Evolutionary conservation across 2,113 vertebrate species (phyloP).

Genomic region (Melanerpes formicivorus): DNA sequence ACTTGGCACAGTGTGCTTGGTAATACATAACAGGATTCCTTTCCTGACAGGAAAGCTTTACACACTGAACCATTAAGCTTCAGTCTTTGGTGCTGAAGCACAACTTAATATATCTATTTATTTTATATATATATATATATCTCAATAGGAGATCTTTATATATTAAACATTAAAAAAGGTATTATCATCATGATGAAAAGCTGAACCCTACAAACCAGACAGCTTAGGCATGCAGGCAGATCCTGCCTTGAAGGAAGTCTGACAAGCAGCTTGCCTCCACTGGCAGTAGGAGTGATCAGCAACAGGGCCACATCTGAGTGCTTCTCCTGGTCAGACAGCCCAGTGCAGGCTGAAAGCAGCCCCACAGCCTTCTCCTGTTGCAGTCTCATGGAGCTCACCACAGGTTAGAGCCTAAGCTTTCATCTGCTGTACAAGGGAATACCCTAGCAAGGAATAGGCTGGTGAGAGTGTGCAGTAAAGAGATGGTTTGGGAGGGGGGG

Average conservation of each 20-base stretch:
- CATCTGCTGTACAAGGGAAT: neutral
- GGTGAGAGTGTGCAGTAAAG: neutral
- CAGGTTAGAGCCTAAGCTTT: neutral
- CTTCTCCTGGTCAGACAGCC: slow-evolving; percentile 10
- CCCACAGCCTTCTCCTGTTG: neutral
- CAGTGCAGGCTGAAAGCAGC: neutral
- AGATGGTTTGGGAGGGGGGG: neutral
- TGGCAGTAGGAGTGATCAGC: slow-evolving; percentile 12
- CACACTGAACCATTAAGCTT: neutral
- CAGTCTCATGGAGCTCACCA: neutral
- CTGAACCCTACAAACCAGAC: slow-evolving; percentile 15
- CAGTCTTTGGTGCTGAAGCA: slow-evolving; percentile 3
- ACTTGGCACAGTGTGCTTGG: neutral
- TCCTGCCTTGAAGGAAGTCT: slow-evolving; percentile 23
- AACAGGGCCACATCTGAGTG: slow-evolving; percentile 44
- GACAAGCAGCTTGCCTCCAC: slow-evolving; percentile 20
- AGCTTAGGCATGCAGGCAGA: slow-evolving; percentile 25
- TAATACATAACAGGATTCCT: neutral
- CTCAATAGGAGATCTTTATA: neutral
- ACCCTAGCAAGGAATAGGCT: neutral
- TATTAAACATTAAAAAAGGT: slow-evolving; percentile 32
- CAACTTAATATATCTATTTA: neutral
- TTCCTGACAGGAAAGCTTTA: neutral
- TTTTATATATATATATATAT: neutral
- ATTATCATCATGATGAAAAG: neutral